Percentiles rank a stretch among this genome's conserved stretches.
These are phyloP conservation scores for Xylophagus ater DNA, from an alignment of 2,888 invertebrate genomes.

Conservation along the genomic window DNA sequence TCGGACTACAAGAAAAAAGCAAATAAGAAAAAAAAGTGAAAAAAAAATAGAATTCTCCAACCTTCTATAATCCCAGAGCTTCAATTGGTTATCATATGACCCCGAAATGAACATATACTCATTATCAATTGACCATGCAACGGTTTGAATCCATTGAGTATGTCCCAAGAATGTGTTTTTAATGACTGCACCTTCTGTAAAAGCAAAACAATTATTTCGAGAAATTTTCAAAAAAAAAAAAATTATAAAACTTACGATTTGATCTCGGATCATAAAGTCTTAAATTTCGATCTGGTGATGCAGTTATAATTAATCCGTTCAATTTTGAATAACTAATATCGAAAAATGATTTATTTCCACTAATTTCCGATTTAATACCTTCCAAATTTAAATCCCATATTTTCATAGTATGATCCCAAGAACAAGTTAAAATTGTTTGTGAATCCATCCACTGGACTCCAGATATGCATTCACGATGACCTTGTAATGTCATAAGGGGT, in stretches of 20 bases:
- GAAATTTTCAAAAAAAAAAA: conserved; percentile 1
- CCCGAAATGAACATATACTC: conserved; percentile 85
- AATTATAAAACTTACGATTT: conserved; percentile 47
- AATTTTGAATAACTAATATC: conserved; percentile 72
- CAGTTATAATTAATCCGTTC: conserved; percentile 64
- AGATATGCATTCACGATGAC: conserved; percentile 86
- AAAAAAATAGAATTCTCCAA: conserved; percentile 26
- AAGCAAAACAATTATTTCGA: conserved; percentile 7
- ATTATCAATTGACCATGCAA: conserved; percentile 75
- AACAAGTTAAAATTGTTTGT: conserved; percentile 68
- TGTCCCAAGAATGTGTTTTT: conserved; percentile 78
- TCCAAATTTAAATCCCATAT: conserved; percentile 87
- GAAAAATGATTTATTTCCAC: conserved; percentile 84
- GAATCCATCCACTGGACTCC: conserved; percentile 73
- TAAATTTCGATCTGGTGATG: conserved; percentile 83
- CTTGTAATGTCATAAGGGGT: conserved; percentile 77
- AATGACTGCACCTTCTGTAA: conserved; percentile 72
- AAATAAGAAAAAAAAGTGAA: conserved; percentile 19
- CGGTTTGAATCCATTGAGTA: conserved; percentile 82
- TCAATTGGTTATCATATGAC: conserved; percentile 80
- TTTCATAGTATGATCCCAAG: conserved; percentile 93
- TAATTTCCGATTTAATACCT: conserved; percentile 70
- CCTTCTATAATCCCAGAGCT: conserved; percentile 94
- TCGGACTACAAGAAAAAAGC: conserved; percentile 51
- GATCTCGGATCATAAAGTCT: conserved; percentile 87